Evolutionary conservation across 1,140 invertebrate genomes (phyloP).

Genomic region (Plodia interpunctella): DNA sequence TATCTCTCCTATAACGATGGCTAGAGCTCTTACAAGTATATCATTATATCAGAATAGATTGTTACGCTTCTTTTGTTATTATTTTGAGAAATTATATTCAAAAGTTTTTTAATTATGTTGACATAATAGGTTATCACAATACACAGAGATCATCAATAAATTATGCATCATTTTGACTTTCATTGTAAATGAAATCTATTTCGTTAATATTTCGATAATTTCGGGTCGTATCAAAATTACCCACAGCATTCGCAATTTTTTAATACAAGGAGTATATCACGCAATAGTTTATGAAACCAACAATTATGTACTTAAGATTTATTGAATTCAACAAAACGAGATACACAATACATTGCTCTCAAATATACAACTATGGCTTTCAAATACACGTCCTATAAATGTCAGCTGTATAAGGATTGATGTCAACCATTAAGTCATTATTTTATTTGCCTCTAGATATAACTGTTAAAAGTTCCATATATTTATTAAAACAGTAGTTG

Average conservation of each 20-base stretch:
- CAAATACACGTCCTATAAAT: neutral
- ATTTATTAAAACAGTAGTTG: neutral
- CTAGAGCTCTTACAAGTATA: too few relatives aligned
- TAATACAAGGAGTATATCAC: neutral
- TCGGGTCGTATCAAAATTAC: neutral
- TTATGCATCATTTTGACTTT: neutral
- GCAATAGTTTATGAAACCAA: constrained; percentile 3
- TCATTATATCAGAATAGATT: too few relatives aligned
- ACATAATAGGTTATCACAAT: too few relatives aligned
- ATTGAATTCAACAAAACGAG: neutral
- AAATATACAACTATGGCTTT: neutral
- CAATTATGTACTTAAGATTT: neutral
- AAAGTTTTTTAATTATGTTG: neutral
- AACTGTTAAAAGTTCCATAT: neutral
- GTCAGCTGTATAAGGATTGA: constrained; percentile 2
- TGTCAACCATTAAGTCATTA: neutral
- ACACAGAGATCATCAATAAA: neutral
- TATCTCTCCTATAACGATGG: too few relatives aligned
- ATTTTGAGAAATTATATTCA: neutral
- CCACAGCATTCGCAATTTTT: neutral
- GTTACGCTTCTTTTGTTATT: too few relatives aligned
- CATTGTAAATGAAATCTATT: neutral
- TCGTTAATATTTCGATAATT: neutral
- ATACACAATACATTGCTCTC: neutral
- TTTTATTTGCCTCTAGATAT: neutral